A percentile compares a stretch with the other conserved stretches of the same genome.
Evolutionary conservation across 2,797 vertebrate genomes (phyloP).

Genomic region (Buphagus erythrorhynchus): DNA sequence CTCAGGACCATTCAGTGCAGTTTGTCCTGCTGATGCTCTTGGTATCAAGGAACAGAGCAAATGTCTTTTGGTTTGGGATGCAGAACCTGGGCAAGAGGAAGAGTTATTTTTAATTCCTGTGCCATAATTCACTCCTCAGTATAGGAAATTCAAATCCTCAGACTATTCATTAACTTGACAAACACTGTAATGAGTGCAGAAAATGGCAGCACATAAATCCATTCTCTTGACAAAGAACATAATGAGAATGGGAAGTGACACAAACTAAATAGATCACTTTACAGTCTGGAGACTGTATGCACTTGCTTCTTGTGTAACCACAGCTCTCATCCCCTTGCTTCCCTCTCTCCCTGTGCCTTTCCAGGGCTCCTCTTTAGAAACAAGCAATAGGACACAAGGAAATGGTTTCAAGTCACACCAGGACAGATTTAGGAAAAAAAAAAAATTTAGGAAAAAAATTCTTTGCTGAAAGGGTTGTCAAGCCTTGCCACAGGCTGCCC

Average conservation of each 20-base stretch:
- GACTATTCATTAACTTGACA: constrained; percentile 78
- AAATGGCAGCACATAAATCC: constrained; percentile 75
- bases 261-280: constrained; percentile 67
- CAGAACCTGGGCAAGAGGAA: neutral
- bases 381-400: neutral
- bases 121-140: constrained; percentile 54
- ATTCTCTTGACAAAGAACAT: constrained; percentile 72
- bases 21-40: neutral
- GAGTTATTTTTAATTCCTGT: constrained; percentile 51
- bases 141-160: constrained; percentile 68
- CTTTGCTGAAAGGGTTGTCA: neutral
- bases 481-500: neutral
- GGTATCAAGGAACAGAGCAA: neutral
- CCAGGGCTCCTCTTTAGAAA: neutral
- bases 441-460: neutral
- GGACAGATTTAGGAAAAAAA: neutral
- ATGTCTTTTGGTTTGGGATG: neutral
- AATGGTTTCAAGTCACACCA: neutral
- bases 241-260: constrained; percentile 72
- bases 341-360: neutral
- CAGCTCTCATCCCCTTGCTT: neutral
- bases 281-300: constrained; percentile 28
- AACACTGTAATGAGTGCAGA: constrained; percentile 70
- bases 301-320: neutral
- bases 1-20: neutral